Evolutionary conservation across 1,140 invertebrate species (phyloP).

Genomic region (Chironomus tepperi): DNA sequence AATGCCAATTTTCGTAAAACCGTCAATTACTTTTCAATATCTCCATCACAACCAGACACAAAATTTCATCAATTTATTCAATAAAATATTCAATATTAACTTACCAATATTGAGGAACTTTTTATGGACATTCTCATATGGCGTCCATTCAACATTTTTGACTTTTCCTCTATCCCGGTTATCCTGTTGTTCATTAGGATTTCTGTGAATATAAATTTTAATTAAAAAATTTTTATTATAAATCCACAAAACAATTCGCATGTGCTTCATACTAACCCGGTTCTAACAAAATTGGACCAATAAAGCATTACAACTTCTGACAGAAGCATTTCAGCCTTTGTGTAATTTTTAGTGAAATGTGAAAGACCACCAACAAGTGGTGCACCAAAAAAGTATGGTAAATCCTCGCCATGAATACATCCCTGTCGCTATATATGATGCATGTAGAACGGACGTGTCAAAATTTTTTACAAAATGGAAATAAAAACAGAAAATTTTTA

Average conservation of each 20-base stretch:
- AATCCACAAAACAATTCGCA: not conserved
- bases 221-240: constrained; percentile 11
- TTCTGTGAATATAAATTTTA: constrained; percentile 49
- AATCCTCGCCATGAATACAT: constrained; percentile 79
- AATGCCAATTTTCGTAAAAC: not conserved
- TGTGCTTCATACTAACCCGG: constrained; percentile 60
- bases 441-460: no score
- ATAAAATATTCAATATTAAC: constrained; percentile 28
- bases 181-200: constrained; percentile 77
- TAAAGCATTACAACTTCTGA: constrained; percentile 86
- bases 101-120: constrained; percentile 84
- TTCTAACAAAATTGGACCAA: constrained; percentile 90
- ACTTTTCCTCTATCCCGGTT: constrained; percentile 55
- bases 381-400: constrained; percentile 76
- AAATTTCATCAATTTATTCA: not conserved
- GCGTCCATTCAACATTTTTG: constrained; percentile 83
- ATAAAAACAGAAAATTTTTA: no score
- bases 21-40: no score
- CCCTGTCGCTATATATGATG: constrained; percentile 53
- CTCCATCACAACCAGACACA: not conserved
- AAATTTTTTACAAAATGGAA: no score
- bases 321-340: constrained; percentile 71
- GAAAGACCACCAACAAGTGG: constrained; percentile 61
- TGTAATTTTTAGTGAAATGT: constrained; percentile 77
- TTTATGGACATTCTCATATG: constrained; percentile 84